These are phyloP conservation scores for Thereva unica DNA, from an alignment of 2,888 invertebrate species.

Conservation along the genomic window DNA sequence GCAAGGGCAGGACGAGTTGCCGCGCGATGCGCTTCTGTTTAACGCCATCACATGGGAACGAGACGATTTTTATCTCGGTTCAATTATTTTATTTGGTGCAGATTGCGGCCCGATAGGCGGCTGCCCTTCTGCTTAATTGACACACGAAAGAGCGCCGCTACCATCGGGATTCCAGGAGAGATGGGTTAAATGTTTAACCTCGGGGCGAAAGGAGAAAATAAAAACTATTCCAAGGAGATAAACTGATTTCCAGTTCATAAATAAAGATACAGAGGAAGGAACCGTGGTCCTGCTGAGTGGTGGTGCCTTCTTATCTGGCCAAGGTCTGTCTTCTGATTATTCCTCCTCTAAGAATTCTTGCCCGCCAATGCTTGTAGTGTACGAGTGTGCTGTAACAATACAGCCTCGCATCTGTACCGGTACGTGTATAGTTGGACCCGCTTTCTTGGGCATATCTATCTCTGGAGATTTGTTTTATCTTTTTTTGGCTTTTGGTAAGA, in stretches of 20 bases:
- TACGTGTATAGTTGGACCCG: too few relatives aligned
- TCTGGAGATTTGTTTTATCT: not conserved
- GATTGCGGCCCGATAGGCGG: conserved; percentile 33
- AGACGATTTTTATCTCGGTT: conserved; percentile 28
- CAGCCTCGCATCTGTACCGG: too few relatives aligned
- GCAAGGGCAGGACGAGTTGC: too few relatives aligned
- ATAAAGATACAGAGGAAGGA: conserved; percentile 32
- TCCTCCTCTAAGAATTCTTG: conserved; percentile 4
- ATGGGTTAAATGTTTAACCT: conserved; percentile 30
- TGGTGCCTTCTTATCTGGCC: conserved; percentile 10
- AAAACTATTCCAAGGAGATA: conserved; percentile 27
- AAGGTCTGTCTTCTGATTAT: conserved; percentile 29
- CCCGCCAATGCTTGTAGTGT: too few relatives aligned
- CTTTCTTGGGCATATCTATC: conserved; percentile 3
- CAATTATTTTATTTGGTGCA: conserved; percentile 39
- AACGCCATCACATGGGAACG: conserved; percentile 21
- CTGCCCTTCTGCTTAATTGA: conserved; percentile 51
- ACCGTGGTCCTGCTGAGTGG: conserved; percentile 5
- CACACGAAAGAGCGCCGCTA: conserved; percentile 58
- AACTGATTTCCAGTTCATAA: conserved; percentile 35
- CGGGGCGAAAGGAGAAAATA: conserved; percentile 24
- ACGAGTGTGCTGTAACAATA: too few relatives aligned
- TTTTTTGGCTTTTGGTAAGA: conserved; percentile 22
- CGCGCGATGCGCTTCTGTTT: conserved; percentile 24
- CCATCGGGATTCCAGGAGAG: conserved; percentile 43